A percentile compares a stretch with the other conserved stretches of the same genome.
Conservation (phyloP, 2,113 vertebrate species). For the Oxygymnocypris stewartii region DNA sequence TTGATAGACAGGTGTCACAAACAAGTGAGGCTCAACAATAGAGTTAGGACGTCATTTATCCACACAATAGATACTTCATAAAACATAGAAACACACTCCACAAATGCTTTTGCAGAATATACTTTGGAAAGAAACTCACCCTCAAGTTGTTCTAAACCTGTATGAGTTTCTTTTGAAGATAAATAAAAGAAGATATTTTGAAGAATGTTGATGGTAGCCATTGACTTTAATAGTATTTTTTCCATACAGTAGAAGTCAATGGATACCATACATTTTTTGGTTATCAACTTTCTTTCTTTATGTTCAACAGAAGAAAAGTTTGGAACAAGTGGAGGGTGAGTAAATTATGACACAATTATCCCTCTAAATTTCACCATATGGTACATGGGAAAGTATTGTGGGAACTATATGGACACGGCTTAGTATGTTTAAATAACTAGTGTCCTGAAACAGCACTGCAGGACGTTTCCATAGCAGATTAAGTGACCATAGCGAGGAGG, state of each 20-base stretch:
- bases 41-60: not conserved
- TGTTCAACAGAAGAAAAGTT: not conserved
- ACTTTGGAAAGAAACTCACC: not conserved
- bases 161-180: not conserved
- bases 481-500: conserved; percentile 21
- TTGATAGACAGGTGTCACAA: conserved; percentile 84
- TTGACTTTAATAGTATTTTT: not conserved
- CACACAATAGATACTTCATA: not conserved
- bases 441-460: not conserved
- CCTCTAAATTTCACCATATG: not conserved
- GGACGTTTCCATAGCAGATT: conserved; percentile 12
- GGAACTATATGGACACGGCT: conserved; percentile 4
- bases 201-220: not conserved
- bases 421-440: conserved; percentile 18
- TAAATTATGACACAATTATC: not conserved
- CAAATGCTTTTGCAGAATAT: not conserved
- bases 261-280: too few relatives aligned
- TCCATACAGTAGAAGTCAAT: not conserved
- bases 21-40: conserved; percentile 75
- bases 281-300: not conserved
- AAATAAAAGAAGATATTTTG: not conserved
- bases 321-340: not conserved
- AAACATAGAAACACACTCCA: not conserved
- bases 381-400: not conserved
- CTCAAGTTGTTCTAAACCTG: not conserved